Evolutionary conservation across 2,113 vertebrate species (phyloP).

Genomic region (Zapus hudsonius): DNA sequence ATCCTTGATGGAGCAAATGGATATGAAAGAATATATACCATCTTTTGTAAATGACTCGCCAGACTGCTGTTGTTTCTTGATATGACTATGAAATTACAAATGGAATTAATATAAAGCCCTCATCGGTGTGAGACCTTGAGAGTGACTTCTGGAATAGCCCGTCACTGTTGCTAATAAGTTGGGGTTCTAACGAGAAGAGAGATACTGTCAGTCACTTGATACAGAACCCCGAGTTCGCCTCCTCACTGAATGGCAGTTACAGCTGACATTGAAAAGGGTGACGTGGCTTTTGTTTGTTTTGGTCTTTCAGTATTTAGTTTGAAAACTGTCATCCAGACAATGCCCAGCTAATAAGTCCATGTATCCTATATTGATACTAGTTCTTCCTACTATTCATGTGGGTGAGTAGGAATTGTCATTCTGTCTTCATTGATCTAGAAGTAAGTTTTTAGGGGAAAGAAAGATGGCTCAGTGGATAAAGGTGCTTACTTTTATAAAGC

Average conservation of each 20-base stretch:
- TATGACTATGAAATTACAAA: background rate
- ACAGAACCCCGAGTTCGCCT: background rate
- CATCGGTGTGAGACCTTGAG: background rate
- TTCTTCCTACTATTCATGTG: background rate
- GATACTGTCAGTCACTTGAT: too few species aligned
- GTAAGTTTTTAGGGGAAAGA: background rate
- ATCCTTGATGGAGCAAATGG: too few species aligned
- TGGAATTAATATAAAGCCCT: background rate
- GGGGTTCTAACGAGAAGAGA: background rate
- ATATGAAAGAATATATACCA: background rate
- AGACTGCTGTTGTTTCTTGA: background rate
- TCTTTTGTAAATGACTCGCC: background rate
- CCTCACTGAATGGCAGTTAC: background rate
- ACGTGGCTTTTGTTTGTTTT: background rate
- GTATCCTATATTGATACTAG: background rate
- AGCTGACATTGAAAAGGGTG: background rate
- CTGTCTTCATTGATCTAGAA: background rate
- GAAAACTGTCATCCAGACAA: background rate
- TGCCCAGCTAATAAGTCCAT: background rate
- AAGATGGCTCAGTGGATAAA: background rate
- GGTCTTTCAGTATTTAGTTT: background rate
- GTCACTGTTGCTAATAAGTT: background rate
- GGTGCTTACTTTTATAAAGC: too few species aligned
- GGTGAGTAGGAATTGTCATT: background rate
- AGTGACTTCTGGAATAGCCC: background rate